Evolutionary conservation across 37 sponge, comb jelly and placozoan genomes (phyloP), one percentile per base, ranked within the genome.

Genomic region (Geodia barretti): DNA sequence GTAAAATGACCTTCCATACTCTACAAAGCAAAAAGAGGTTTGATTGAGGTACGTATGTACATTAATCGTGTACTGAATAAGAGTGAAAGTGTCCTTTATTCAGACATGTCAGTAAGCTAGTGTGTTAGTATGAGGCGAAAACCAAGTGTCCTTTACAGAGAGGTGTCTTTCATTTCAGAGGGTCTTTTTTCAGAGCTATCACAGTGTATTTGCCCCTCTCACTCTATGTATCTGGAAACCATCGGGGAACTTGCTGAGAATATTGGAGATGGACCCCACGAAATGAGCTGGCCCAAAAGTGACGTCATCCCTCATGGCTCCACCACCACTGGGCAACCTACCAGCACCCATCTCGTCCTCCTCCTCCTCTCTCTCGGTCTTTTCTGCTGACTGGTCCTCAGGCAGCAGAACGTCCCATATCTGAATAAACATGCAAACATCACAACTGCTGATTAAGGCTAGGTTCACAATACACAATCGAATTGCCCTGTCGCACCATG

Each of bases 231-330:
- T 73, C 76, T 79, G 74, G 24, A 86, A 40, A 4, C 39, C 40
- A 20, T 60, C 67, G 0, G 87, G 87, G 1, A 86, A 42, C 40
- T 64, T 60, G 58, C 72, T 63, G 5, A 86, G 26, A 20, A 86
- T 79, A 3, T 86, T 47, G 63, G 74, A 65, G 33, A 86, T 72
- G 26, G 80, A 39, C 1, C 87, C 87, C 71, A 79, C 41, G 40
- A 79, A 86, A 1, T 79, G 60, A 1, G 40, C 23, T 32, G 87
- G 87, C 30, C 62, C 62, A 24, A 72, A 81, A 4, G 2, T 3
- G 41, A 37, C 47, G 29, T 71, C 28, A 30, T 24, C 75, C 5
- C 33, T 11, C 9, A 26, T 25, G 28, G 24, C 11, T 26, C 28
- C 29, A 25, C 60, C 60, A 59, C 20, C 60, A n/a, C n/a, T n/a